Base-by-base conservation (phyloP, 2,888 invertebrate genomes). In the Eupithecia pulchellata region DNA sequence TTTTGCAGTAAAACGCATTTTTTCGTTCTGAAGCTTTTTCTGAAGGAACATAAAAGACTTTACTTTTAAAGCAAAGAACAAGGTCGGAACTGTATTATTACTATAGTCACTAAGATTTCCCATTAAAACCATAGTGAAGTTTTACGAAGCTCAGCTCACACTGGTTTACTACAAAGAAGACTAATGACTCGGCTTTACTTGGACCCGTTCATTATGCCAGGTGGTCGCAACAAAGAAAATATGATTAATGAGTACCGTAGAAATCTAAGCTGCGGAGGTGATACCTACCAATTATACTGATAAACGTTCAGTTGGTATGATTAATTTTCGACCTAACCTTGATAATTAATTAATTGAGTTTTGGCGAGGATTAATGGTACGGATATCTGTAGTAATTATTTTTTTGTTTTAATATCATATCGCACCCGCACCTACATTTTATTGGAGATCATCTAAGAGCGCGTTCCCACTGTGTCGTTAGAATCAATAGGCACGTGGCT, bases 181-280 rank as follows among this genome's bases (percentile, higher is more conserved):
- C 55, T 42, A 60, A 60, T 60, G 60, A 34, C 25, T 39, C 52
- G 11, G 42, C 52, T 29, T 30, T 57, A 47, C 47, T 69, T 42
- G 60, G 66, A 68, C 66, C 66, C 69, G 6, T 29, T 65, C 57
- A 75, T 67, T 72, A 69, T 73, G 66, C 71, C 66, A 63, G 63
- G 52, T 64, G 29, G 57, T 64, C 57, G 66, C 39, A 63, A 64
- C 67, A 74, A 72, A 64, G 70, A 70, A 67, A 36, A 57, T 34
- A 73, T 75, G 74, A 77, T 77, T 77, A 74, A 77, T 77, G 66
- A 52, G n/a, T 68, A 20, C 66, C 6, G 32, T 20, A 68, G 72
- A 58, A 71, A 75, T 68, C 68, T 71, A 55, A 72, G 69, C 64
- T 65, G 64, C 64, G 67, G 69, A 72, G 72, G 61, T 57, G 29